Percentiles rank a stretch among this genome's conserved stretches.
Conservation (phyloP, 1,140 invertebrate species). For the Micrasema minimum region DNA sequence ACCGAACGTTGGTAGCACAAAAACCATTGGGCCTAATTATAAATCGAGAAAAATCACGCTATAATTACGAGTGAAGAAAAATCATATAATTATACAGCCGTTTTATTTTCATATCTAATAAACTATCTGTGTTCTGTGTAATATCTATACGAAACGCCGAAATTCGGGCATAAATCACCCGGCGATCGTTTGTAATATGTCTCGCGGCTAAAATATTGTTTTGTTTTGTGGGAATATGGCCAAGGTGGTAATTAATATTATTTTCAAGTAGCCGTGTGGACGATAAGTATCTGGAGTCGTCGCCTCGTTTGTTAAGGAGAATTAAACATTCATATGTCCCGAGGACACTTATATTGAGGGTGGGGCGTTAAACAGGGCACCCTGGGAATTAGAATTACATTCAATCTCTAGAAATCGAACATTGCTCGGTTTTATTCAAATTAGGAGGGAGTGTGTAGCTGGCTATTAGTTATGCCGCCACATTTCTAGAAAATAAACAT, state of each 20-base stretch:
- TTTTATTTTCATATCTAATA: slow-evolving; percentile 36
- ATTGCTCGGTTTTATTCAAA: too few relatives aligned
- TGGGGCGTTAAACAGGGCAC: background rate
- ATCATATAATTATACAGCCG: slow-evolving; percentile 30
- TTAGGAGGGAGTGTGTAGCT: too few relatives aligned
- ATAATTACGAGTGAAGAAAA: slow-evolving; percentile 25
- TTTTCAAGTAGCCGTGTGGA: slow-evolving; percentile 45
- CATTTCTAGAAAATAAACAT: too few relatives aligned
- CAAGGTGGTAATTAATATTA: slow-evolving; percentile 50
- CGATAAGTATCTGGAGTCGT: slow-evolving; percentile 46
- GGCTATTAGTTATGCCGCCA: too few relatives aligned
- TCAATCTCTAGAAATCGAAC: too few relatives aligned
- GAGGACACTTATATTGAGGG: slow-evolving; percentile 7
- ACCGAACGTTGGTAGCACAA: slow-evolving; percentile 29
- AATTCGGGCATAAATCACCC: slow-evolving; percentile 41
- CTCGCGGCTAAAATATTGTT: slow-evolving; percentile 40
- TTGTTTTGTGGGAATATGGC: slow-evolving; percentile 38
- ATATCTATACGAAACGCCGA: slow-evolving; percentile 22
- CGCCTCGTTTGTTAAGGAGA: slow-evolving; percentile 42
- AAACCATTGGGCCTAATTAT: slow-evolving; percentile 44
- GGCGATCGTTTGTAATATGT: slow-evolving; percentile 29
- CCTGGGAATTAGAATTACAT: too few relatives aligned
- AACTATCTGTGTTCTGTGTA: slow-evolving; percentile 33
- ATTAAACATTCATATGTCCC: slow-evolving; percentile 30
- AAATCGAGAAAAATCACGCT: slow-evolving; percentile 44